Conservation (phyloP, 2,113 vertebrate species). For the Elephas maximus region DNA sequence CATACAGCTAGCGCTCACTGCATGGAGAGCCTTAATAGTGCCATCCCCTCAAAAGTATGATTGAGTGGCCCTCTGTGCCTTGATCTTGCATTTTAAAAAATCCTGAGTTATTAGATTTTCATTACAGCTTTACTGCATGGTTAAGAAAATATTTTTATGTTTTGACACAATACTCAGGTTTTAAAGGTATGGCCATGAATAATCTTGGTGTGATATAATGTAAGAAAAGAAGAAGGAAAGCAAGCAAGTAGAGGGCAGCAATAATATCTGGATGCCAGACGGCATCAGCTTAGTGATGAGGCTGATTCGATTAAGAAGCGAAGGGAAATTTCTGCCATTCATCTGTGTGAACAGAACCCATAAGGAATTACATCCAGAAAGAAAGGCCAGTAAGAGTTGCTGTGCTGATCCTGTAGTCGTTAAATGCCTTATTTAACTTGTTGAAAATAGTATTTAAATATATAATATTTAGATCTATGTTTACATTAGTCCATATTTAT, state of each 20-base stretch:
- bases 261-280: slow-evolving; percentile 92
- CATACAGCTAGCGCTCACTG: not conserved
- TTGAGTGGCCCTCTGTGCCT: not conserved
- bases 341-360: slow-evolving; percentile 64
- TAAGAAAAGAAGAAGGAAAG: slow-evolving; percentile 19
- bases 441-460: slow-evolving; percentile 51
- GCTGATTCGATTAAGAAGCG: slow-evolving; percentile 79
- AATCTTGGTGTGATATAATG: slow-evolving; percentile 77
- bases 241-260: slow-evolving; percentile 77
- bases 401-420: not conserved
- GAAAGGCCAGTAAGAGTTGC: slow-evolving; percentile 38
- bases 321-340: slow-evolving; percentile 88
- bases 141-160: slow-evolving; percentile 74
- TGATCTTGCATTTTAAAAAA: not conserved
- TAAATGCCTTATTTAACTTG: slow-evolving; percentile 62
- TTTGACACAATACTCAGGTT: slow-evolving; percentile 61
- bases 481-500: slow-evolving; percentile 65
- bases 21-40: not conserved
- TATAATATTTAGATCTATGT: slow-evolving; percentile 29
- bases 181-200: slow-evolving; percentile 86
- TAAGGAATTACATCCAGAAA: slow-evolving; percentile 62
- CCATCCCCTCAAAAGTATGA: not conserved
- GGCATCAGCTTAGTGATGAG: slow-evolving; percentile 85
- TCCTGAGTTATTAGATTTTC: slow-evolving; percentile 39
- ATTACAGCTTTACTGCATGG: not conserved